Evolutionary conservation across 2,797 vertebrate genomes (phyloP), one percentile per base, ranked within the genome.

Genomic region (Helostoma temminkii): DNA sequence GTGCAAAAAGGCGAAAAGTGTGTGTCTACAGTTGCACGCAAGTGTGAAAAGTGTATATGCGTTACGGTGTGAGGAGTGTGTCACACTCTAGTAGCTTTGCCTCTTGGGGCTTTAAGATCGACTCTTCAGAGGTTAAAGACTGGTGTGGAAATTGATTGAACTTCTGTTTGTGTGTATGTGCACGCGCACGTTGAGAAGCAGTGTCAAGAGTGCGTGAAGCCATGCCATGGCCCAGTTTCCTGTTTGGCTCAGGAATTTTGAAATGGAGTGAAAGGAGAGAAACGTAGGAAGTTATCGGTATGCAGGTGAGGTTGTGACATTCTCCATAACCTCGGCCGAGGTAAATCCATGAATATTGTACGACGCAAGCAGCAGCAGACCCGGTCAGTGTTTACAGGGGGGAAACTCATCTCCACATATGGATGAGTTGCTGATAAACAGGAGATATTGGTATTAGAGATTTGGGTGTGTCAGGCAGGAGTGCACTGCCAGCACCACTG

Each of bases 281-380:
- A 22, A 6, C n/a, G 16, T 19, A 30, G 19, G 57, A 25, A 37
- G 66, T 52, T 25, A 78, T 85, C 71, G 41, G 78, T 80, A 81
- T 82, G 76, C 73, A 3, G 66, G 3, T 8, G 28, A 53, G 41
- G 57, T 3, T 28, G 68, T 9, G 22, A 46, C 11, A 1, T 54
- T 41, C 11, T 79, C 67, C 62, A 56, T 76, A 52, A 71, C 81
- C 71, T 71, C 43, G 2, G 25, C 73, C 7, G 25, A 69, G 47
- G 72, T 75, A 53, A 80, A 83, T 0, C 63, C 68, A 82, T 88
- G 81, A 91, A 90, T 91, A 84, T 84, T 88, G 76, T 39, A 87
- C 7, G 19, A 89, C 73, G 56, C 21, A 19, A 69, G 62, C 63
- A 8, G 57, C 65, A 11, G 71, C 52, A n/a, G 74, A 70, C 74